Conservation (phyloP, 2,113 vertebrate genomes). For the Antennarius striatus region DNA sequence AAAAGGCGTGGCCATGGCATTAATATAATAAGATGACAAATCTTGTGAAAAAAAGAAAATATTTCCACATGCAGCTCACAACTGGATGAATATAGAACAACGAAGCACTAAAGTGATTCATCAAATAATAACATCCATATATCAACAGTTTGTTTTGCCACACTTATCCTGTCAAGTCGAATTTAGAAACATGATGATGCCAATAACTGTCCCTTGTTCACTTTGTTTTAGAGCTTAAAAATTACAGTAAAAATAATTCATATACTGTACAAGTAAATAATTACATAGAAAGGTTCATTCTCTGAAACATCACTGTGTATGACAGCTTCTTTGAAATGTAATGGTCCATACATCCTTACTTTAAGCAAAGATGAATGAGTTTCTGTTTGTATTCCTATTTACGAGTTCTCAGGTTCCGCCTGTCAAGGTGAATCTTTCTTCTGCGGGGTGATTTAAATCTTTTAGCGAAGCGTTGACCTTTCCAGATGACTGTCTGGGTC, state of each 20-base stretch:
- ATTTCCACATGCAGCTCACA: conserved; percentile 43
- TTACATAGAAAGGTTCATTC: neutral
- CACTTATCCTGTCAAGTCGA: conserved; percentile 61
- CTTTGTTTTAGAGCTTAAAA: conserved; percentile 41
- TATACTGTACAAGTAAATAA: conserved; percentile 17
- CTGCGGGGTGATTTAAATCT: conserved; percentile 73
- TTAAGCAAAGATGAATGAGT: conserved; percentile 36
- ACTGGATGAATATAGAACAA: conserved; percentile 65
- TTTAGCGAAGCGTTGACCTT: conserved; percentile 79
- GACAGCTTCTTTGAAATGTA: conserved; percentile 44
- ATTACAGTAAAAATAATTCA: neutral
- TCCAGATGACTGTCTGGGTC: conserved; percentile 72
- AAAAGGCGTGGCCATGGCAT: conserved; percentile 67
- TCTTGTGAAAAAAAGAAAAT: conserved; percentile 6
- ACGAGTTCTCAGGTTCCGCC: conserved; percentile 66
- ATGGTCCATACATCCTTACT: conserved; percentile 41
- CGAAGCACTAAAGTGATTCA: conserved; percentile 49
- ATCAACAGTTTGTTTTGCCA: conserved; percentile 65
- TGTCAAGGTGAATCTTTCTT: conserved; percentile 79
- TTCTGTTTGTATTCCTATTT: conserved; percentile 64
- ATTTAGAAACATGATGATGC: conserved; percentile 58
- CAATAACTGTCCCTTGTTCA: conserved; percentile 49
- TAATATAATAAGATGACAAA: conserved; percentile 72
- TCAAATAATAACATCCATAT: conserved; percentile 50
- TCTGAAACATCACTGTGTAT: conserved; percentile 15